phyloP scores from a whole-genome alignment of 1,140 invertebrate genomes.

The Campodea augens region DNA sequence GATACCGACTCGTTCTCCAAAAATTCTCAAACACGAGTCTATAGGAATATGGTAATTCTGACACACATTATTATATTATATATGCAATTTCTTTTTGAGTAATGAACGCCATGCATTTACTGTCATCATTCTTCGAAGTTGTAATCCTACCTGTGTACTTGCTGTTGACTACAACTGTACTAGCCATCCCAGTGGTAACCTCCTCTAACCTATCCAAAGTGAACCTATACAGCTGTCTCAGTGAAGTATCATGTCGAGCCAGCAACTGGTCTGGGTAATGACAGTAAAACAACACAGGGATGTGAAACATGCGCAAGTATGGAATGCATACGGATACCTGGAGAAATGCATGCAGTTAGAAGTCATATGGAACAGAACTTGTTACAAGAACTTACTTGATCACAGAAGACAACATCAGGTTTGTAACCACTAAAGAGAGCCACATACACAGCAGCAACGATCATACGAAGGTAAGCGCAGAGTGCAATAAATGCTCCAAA shows the following conservation, averaged over 20 bases:
- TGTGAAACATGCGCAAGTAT: constrained; percentile 44
- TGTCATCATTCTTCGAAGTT: too few relatives aligned
- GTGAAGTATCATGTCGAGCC: constrained; percentile 36
- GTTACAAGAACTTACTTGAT: constrained; percentile 32
- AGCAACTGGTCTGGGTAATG: constrained; percentile 93
- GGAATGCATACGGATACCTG: constrained; percentile 65
- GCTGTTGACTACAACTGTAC: constrained; percentile 87
- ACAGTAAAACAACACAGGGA: constrained; percentile 80
- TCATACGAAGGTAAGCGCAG: constrained; percentile 86
- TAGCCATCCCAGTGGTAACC: constrained; percentile 60
- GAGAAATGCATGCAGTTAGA: not conserved
- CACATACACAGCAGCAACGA: constrained; percentile 51
- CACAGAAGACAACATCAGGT: constrained; percentile 75
- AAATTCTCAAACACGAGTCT: too few relatives aligned
- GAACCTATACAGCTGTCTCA: constrained; percentile 67
- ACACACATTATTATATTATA: too few relatives aligned
- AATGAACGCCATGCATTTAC: too few relatives aligned
- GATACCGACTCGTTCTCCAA: too few relatives aligned
- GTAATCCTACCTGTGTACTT: constrained; percentile 47
- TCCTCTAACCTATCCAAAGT: constrained; percentile 87
- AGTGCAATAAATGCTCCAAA: constrained; percentile 74
- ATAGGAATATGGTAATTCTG: too few relatives aligned
- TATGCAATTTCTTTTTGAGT: too few relatives aligned
- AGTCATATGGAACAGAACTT: constrained; percentile 5
- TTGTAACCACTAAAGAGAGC: constrained; percentile 31